Base-by-base conservation (phyloP, 2,888 invertebrate species). In the Philonicus albiceps region DNA sequence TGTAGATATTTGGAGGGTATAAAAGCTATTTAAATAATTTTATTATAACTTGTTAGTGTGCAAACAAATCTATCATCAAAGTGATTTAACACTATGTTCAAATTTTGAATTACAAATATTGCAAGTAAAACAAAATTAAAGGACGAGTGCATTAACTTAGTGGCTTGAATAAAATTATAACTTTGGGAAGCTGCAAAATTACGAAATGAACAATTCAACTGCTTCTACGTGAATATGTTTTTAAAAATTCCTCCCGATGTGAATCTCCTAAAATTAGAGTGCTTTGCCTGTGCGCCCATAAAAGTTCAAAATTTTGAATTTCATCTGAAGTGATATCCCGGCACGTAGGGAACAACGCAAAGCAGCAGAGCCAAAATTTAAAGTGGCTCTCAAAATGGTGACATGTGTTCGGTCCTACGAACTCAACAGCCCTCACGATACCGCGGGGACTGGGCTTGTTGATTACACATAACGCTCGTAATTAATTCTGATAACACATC, bases 401-500 rank as follows among this genome's bases (percentile, higher is more conserved):
- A 86, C 86, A 83, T 87, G 87, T 83, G 86, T 76, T 86, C 64
- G 72, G 86, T 86, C 86, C 87, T 83, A 72, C 43, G 64, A 11
- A 86, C 86, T 86, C 81, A 86, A 76, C 64, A 76, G 75, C 86
- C 53, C 31, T 64, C 22, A 49, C 19, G 49, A 1, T 22, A 8
- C 16, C 13, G 16, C 27, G 16, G 74, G 64, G 55, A 16, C 53
- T 53, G 64, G 86, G 84, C 76, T 86, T 84, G 86, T 87, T 86
- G 86, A 87, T 87, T 87, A 84, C 87, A 86, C 85, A 86, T 78
- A 84, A 84, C 84, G 81, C 84, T 87, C 75, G 87, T 86, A 87
- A 87, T 87, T 87, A 87, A 87, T 87, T 86, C 84, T 55, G 86
- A 87, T 87, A 86, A 55, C 84, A 86, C 73, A 86, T 84, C 84